A percentile compares a stretch with the other conserved stretches of the same genome.
phyloP scores from a whole-genome alignment of 2,797 vertebrate genomes.

The Poecilia wingei region DNA sequence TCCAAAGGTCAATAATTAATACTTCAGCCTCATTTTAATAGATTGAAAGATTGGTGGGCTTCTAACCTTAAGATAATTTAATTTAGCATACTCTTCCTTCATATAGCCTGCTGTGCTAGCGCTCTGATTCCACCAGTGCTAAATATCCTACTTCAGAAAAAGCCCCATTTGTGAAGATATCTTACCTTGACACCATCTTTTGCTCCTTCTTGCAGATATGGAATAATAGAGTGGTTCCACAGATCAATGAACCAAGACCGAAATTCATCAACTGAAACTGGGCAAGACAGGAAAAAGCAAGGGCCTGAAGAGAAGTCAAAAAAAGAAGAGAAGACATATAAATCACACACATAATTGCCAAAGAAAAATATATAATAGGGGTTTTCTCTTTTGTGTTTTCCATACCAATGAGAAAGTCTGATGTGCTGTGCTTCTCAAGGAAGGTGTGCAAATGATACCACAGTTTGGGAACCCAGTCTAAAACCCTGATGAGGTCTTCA shows the following conservation, averaged over 20 bases:
- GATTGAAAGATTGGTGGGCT: not conserved
- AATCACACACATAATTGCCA: not conserved
- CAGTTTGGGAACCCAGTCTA: conserved; percentile 97
- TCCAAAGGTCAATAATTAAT: not conserved
- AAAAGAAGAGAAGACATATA: not conserved
- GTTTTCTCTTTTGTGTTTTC: not conserved
- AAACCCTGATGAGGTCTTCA: conserved; percentile 90
- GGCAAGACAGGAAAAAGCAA: conserved; percentile 98
- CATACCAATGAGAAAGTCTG: conserved; percentile 97
- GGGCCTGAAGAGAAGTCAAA: conserved; percentile 81
- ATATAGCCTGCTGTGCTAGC: not conserved
- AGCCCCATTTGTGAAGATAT: not conserved
- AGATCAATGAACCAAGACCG: conserved; percentile 98
- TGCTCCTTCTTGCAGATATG: conserved; percentile 96
- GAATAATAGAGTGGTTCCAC: conserved; percentile 99
- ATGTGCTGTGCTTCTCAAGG: conserved; percentile 98
- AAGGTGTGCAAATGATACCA: conserved; percentile 99
- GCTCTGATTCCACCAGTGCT: not conserved
- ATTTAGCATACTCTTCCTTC: not conserved
- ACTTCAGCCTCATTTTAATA: not conserved
- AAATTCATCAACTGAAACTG: conserved; percentile 95
- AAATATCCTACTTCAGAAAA: not conserved
- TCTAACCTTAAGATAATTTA: not conserved
- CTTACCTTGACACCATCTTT: conserved; percentile 96
- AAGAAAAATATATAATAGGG: not conserved